Percentiles rank a stretch among this genome's conserved stretches.
phyloP scores from a whole-genome alignment of 2,113 vertebrate species.

The Jacana jacana region DNA sequence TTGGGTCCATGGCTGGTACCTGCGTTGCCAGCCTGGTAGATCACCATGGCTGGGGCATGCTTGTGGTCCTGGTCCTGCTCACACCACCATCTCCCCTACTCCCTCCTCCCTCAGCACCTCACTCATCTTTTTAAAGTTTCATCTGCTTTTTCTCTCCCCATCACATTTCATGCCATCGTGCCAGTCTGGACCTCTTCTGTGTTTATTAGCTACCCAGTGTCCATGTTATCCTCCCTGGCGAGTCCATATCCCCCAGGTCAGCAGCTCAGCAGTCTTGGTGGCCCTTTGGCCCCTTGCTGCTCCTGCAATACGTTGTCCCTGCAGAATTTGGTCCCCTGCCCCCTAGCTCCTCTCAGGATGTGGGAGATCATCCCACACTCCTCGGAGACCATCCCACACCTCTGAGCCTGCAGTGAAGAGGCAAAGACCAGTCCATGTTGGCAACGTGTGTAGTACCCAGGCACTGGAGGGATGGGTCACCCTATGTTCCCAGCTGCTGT shows the following conservation, averaged over 20 bases:
- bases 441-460: accelerated
- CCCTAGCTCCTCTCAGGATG: background rate
- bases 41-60: background rate
- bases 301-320: background rate
- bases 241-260: background rate
- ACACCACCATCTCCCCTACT: background rate
- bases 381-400: background rate
- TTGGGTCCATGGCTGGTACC: background rate
- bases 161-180: background rate
- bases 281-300: background rate
- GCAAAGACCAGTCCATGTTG: background rate
- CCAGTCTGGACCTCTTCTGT: background rate
- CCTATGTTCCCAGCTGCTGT: background rate
- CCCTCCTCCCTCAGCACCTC: background rate
- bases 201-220: background rate
- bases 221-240: accelerated
- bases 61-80: background rate
- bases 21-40: background rate
- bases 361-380: background rate
- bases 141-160: background rate
- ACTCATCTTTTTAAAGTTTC: background rate
- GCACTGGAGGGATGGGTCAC: background rate
- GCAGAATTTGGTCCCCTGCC: background rate
- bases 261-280: background rate
- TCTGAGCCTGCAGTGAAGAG: accelerated